phyloP scores from a whole-genome alignment of 2,113 vertebrate genomes.

The Melanocharis versteri region DNA sequence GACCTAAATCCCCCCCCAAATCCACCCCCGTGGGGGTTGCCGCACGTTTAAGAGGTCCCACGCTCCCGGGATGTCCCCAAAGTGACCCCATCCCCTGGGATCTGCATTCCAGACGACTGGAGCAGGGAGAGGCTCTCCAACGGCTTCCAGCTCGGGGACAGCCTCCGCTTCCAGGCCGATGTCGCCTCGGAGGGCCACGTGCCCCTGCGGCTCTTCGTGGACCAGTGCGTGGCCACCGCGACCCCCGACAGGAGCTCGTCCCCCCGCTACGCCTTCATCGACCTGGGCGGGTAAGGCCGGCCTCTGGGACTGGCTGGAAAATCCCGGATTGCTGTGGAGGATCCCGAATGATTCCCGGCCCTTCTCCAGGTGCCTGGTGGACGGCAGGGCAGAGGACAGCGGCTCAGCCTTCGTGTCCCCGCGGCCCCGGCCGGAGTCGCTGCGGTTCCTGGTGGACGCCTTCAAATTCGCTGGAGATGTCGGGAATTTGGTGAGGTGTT shows the following conservation, averaged over 20 bases:
- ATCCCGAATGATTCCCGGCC: background rate
- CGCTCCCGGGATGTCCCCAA: fast-evolving
- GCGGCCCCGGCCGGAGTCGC: background rate
- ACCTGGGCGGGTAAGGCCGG: background rate
- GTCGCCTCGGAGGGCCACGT: background rate
- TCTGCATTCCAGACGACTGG: background rate
- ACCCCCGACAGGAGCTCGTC: background rate
- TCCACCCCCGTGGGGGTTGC: fast-evolving
- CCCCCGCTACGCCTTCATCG: background rate
- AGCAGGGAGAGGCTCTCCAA: background rate
- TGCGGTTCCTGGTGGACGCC: background rate
- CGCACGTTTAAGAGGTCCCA: fast-evolving
- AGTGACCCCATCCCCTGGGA: background rate
- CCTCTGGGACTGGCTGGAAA: background rate
- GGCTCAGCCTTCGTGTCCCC: background rate
- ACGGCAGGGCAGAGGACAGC: background rate
- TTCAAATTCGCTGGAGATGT: background rate
- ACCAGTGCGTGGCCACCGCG: background rate
- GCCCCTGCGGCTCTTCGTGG: background rate
- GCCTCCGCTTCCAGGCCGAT: background rate
- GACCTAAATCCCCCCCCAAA: fast-evolving
- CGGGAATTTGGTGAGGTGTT: background rate
- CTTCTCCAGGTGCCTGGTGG: background rate
- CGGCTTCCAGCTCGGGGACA: background rate
- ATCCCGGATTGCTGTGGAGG: fast-evolving